Evolutionary conservation across 2,888 invertebrate species (phyloP), one percentile per base, ranked within the genome.

Genomic region (Scaptomyza tumidula): DNA sequence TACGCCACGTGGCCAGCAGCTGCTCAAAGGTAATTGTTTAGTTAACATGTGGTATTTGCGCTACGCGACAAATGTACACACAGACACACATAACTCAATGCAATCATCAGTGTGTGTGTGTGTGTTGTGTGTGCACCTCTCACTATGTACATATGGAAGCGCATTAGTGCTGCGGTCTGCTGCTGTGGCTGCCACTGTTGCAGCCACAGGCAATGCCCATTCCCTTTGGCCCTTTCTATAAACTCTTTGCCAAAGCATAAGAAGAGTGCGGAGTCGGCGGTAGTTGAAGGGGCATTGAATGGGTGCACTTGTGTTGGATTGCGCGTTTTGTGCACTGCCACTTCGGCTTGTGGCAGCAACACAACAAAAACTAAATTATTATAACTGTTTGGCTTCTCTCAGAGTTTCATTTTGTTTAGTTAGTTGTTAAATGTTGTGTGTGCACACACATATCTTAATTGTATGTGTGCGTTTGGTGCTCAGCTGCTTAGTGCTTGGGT

Each of bases 21-120:
- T 63, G 70, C 71, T 63, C 67, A 41, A 54, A 78, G 73, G 80
- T 89, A 88, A 88, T 89, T 89, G 88, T 88, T 87, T 77, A 81
- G 86, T 79, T 82, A 88, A 86, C 89, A 88, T 89, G 89, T 88
- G 89, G 89, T 78, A 83, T 79, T 82, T 80, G 69, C 70, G 49
- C 56, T 63, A 33, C 65, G 61, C 72, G 74, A 74, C 74, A 75
- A 65, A 68, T 29, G 31, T 9, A 58, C 43, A 61, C 59, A 63
- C 46, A 58, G 45, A 58, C 44, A 53, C 50, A 68, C 24, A 24
- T 48, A 52, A 9, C 31, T 33, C 33, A 33, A 33, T 33, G 33
- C 33, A 37, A 54, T 79, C 79, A 86, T 83, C 69, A 68, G 64
- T 65, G 65, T 64, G 66, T 39, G 14, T 14, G 14, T 39, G 39